Evolutionary conservation across 2,888 invertebrate genomes (phyloP).

Genomic region (Clitarchus hookeri): DNA sequence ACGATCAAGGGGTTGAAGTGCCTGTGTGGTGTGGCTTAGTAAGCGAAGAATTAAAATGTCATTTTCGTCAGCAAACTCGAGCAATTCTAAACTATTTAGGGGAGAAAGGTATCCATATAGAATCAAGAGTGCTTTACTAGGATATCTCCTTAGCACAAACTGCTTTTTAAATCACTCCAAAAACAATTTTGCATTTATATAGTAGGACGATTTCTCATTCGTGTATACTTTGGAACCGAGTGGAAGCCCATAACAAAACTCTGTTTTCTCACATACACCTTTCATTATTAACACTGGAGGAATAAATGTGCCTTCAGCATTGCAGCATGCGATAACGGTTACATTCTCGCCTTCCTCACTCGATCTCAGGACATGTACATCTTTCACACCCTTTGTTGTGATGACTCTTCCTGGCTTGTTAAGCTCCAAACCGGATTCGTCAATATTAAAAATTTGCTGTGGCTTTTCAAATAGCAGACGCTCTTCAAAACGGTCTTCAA

Average conservation of each 20-base stretch:
- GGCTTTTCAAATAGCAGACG: neutral
- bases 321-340: neutral
- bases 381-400: neutral
- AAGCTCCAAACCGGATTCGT: neutral
- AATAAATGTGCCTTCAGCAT: neutral
- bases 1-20: too few relatives aligned
- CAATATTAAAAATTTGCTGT: neutral
- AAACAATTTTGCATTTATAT: neutral
- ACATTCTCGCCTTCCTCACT: neutral
- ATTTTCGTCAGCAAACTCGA: too few relatives aligned
- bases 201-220: neutral
- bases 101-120: too few relatives aligned
- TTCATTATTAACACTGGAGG: neutral
- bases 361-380: neutral
- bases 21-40: too few relatives aligned
- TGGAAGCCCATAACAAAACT: neutral
- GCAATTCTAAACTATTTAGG: too few relatives aligned
- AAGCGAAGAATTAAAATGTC: too few relatives aligned
- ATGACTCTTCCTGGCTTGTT: neutral
- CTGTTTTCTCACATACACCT: neutral
- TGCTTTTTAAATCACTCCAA: too few relatives aligned
- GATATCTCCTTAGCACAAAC: too few relatives aligned
- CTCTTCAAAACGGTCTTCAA: neutral
- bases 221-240: neutral
- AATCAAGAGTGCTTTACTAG: too few relatives aligned